Evolutionary conservation across 2,888 invertebrate genomes (phyloP).

Genomic region (Cataglyphis altisquamis): DNA sequence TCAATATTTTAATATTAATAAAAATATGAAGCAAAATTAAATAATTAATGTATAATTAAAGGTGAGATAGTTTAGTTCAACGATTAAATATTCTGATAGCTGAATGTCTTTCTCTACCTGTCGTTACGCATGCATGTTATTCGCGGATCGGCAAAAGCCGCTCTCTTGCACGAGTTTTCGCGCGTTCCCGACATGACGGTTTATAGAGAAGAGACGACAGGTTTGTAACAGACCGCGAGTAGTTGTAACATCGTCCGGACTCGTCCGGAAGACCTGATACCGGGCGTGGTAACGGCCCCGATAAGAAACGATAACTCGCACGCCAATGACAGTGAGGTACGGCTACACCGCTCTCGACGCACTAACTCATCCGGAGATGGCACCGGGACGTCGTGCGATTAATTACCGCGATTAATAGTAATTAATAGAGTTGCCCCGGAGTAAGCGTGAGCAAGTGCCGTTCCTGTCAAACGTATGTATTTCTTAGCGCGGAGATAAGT

Average conservation of each 20-base stretch:
- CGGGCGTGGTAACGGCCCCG: conserved; percentile 62
- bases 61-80: not conserved
- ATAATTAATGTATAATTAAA: not conserved
- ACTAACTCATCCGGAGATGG: conserved; percentile 74
- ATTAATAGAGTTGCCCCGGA: conserved; percentile 79
- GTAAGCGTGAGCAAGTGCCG: conserved; percentile 73
- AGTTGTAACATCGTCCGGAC: conserved; percentile 50
- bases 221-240: conserved; percentile 23
- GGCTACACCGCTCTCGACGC: conserved; percentile 59
- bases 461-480: conserved; percentile 62
- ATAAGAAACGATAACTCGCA: conserved; percentile 71
- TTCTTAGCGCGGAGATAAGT: conserved; percentile 38
- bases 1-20: no score
- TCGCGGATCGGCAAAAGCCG: not conserved
- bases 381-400: conserved; percentile 76
- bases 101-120: not conserved
- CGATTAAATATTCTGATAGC: not conserved
- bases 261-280: conserved; percentile 39
- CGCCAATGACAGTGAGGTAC: conserved; percentile 68
- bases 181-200: conserved; percentile 8
- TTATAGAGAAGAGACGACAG: not conserved
- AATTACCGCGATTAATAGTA: conserved; percentile 82
- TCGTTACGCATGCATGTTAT: not conserved
- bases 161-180: conserved; percentile 39
- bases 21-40: no score